Evolutionary conservation across 2,113 vertebrate species (phyloP), one percentile per base, ranked within the genome.

Genomic region (Pteronura brasiliensis): DNA sequence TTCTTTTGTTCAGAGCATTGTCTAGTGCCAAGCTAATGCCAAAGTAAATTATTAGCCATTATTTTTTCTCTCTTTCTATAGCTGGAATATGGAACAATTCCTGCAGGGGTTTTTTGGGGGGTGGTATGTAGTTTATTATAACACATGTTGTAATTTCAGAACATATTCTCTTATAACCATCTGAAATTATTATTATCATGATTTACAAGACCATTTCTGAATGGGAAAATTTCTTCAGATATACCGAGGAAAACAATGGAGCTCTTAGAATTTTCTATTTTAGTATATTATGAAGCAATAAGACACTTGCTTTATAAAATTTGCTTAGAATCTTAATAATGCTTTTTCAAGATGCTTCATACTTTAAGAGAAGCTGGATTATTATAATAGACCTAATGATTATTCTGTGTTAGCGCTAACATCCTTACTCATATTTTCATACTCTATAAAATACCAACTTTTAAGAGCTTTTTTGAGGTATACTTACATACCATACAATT

Each of bases 1-100:
- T 15, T 84, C 42, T 93, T 95, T 88, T 90, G 52, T 94, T 92
- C 94, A 93, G 55, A 88, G n/a, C 34, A 90, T 77, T 97, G 4
- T 84, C 69, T 97, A 95, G 80, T 85, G 57, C 44, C 36, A 96
- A 86, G n/a, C 13, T 96, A 95, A 88, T 92, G 39, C 34, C 74
- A 88, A 63, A 93, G 25, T 90, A 96, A 97, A 94, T 97, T 88
- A 96, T 87, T 92, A 94, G 61, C 67, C 92, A 90, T 95, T 95
- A 86, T 80, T 89, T 96, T 96, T 93, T 95, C 27, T 95, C 52
- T 95, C 39, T 93, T 95, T 96, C 39, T 84, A 39, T 92, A 90
- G 57, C 23, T 94, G 52, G 25, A 74, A 94, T 90, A 87, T 77
- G 20, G 49, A 90, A 18, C 1, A 49, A 76, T 92, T 93, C 12